Percentiles rank a stretch among this genome's conserved stretches.
Evolutionary conservation across 2,113 vertebrate species (phyloP).

Genomic region (Chloropsis hardwickii): DNA sequence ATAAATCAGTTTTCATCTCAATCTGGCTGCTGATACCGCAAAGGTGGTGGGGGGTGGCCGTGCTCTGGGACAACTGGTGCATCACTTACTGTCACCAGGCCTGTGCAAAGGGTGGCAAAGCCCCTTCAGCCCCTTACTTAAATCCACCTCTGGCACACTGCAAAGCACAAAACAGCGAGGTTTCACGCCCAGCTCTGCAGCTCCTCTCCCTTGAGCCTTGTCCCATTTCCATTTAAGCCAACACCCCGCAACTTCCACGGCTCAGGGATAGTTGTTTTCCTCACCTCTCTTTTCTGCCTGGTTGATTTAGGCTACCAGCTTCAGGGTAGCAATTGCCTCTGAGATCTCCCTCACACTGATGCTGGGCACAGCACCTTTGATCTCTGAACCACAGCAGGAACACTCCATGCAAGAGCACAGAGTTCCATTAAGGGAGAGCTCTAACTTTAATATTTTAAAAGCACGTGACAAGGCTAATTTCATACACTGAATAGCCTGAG

Average conservation of each 20-base stretch:
- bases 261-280: not conserved
- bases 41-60: not conserved
- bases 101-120: not conserved
- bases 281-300: not conserved
- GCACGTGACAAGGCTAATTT: not conserved
- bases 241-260: not conserved
- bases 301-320: not conserved
- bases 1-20: not conserved
- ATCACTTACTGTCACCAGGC: not conserved
- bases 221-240: constrained; percentile 7
- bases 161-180: not conserved
- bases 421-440: not conserved
- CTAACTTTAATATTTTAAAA: not conserved
- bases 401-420: not conserved
- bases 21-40: not conserved
- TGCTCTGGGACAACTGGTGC: not conserved
- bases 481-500: not conserved
- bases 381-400: not conserved
- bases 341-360: not conserved
- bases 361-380: not conserved
- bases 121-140: not conserved
- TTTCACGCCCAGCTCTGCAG: not conserved
- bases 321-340: not conserved
- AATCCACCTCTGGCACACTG: not conserved
- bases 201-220: constrained; percentile 28